phyloP scores from a whole-genome alignment of 2,888 invertebrate species.

The Melipona beecheii region DNA sequence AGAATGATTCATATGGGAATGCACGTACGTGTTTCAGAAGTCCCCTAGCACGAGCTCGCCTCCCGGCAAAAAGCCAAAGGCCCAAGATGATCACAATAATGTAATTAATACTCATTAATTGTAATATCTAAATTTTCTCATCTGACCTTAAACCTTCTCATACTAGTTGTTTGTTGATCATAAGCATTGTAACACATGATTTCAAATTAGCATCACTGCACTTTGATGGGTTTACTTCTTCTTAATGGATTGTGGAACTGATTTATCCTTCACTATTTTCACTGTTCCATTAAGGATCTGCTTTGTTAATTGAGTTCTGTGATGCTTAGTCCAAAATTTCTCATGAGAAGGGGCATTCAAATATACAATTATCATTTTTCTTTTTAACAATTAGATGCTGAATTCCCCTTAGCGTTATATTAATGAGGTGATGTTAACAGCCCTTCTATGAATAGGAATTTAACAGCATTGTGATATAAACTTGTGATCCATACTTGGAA shows the following conservation, averaged over 20 bases:
- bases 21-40: constrained; percentile 83
- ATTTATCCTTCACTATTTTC: constrained; percentile 64
- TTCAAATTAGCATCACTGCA: constrained; percentile 64
- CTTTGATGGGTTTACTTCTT: constrained; percentile 62
- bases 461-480: constrained; percentile 55
- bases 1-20: constrained; percentile 78
- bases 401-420: constrained; percentile 48
- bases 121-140: constrained; percentile 79
- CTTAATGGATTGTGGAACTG: constrained; percentile 63
- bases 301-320: constrained; percentile 76
- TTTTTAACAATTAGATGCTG: constrained; percentile 42
- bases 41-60: constrained; percentile 83
- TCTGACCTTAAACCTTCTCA: constrained; percentile 73
- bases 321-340: constrained; percentile 61
- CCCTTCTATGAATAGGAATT: constrained; percentile 33
- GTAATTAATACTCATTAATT: constrained; percentile 83
- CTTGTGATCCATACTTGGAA: constrained; percentile 47
- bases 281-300: constrained; percentile 72
- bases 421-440: constrained; percentile 42
- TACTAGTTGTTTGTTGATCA: constrained; percentile 73
- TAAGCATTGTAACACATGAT: constrained; percentile 71
- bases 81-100: constrained; percentile 83
- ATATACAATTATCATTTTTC: constrained; percentile 15
- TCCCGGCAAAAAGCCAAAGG: constrained; percentile 83
- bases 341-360: constrained; percentile 54